Conservation (phyloP, 2,797 vertebrate species). For the Tympanoctomys barrerae region DNA sequence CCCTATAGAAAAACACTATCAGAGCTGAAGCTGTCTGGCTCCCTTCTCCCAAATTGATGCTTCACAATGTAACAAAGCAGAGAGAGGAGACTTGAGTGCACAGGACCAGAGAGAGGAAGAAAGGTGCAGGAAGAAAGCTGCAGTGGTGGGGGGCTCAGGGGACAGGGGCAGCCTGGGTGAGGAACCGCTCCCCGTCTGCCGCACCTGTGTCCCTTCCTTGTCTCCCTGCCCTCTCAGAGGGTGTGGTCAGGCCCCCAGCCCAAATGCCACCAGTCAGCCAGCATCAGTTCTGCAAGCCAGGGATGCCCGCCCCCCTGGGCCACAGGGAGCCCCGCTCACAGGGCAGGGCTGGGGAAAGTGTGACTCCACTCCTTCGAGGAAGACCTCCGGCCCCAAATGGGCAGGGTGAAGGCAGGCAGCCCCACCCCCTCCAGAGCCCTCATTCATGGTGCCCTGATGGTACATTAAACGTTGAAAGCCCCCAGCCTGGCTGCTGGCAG, state of each 20-base stretch:
- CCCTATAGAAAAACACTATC: neutral
- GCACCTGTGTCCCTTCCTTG: neutral
- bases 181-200: neutral
- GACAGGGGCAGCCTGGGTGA: neutral
- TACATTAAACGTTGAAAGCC: rapidly evolving
- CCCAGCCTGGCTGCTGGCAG: neutral
- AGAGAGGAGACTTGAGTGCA: neutral
- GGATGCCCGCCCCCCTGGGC: neutral
- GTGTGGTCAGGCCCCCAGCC: neutral
- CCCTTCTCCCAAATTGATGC: neutral
- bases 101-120: neutral
- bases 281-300: neutral
- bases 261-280: neutral
- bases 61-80: neutral
- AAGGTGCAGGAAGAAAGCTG: neutral
- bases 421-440: neutral
- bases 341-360: constrained; percentile 40
- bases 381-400: neutral
- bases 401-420: neutral
- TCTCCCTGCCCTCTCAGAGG: neutral
- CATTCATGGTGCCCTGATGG: neutral
- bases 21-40: neutral
- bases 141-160: neutral
- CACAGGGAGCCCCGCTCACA: neutral
- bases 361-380: neutral